A percentile compares a stretch with the other conserved stretches of the same genome.
These are phyloP conservation scores for Tricholaema leucomelas DNA, from an alignment of 2,113 vertebrate species.

Conservation along the genomic window DNA sequence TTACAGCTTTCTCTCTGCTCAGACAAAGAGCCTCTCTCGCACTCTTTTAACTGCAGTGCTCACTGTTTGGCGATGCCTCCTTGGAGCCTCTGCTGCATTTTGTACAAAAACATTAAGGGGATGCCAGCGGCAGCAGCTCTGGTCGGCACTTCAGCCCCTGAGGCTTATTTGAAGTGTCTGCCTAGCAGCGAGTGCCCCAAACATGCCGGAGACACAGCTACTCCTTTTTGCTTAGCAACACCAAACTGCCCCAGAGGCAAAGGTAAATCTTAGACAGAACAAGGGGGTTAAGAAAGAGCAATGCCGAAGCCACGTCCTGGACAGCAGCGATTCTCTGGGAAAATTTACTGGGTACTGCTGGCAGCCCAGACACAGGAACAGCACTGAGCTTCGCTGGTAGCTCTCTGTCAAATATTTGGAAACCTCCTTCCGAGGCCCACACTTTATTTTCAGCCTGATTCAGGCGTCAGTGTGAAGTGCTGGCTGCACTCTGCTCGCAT, in stretches of 20 bases:
- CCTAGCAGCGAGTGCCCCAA: conserved; percentile 43
- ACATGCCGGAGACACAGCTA: neutral
- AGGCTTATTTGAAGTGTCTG: neutral
- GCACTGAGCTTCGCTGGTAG: neutral
- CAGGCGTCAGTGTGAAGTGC: neutral
- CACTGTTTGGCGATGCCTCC: neutral
- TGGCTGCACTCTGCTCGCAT: neutral
- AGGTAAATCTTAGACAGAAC: neutral
- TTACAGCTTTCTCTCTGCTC: neutral
- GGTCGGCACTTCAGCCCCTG: neutral
- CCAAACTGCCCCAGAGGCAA: neutral
- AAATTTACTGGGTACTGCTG: neutral
- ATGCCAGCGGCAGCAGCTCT: neutral
- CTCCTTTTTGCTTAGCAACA: neutral
- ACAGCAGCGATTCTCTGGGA: neutral
- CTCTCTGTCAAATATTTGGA: conserved; percentile 48
- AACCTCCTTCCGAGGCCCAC: neutral
- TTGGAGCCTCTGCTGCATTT: neutral
- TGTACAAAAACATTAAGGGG: neutral
- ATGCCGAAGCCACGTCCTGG: rapidly evolving
- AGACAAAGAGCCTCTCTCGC: neutral
- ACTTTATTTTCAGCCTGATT: neutral
- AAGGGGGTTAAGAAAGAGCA: neutral
- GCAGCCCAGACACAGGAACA: neutral
- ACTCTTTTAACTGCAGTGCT: rapidly evolving